Conservation (phyloP, 2,888 invertebrate species). For the Notocelia uddmanniana region DNA sequence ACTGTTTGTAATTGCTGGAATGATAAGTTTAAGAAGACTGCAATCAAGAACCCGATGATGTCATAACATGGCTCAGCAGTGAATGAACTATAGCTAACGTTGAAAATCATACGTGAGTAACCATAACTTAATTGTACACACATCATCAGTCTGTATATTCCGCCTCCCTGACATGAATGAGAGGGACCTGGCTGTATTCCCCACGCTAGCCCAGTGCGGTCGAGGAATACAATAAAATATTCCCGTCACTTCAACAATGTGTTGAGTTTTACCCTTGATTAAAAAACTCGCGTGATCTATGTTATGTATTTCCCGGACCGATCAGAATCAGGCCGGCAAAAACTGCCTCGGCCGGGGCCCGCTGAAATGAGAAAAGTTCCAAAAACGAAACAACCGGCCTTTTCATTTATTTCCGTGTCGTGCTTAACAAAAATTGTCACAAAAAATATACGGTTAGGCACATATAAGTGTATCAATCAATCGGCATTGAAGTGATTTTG, state of each 20-base stretch:
- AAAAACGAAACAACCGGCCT: conserved; percentile 65
- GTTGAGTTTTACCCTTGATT: conserved; percentile 1
- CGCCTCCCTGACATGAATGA: too few species aligned
- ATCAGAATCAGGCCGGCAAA: conserved; percentile 49
- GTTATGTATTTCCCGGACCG: background rate
- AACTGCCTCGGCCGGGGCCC: conserved; percentile 56
- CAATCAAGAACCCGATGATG: too few species aligned
- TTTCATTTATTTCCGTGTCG: conserved; percentile 46
- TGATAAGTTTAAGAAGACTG: too few species aligned
- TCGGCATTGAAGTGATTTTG: background rate
- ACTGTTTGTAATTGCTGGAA: too few species aligned
- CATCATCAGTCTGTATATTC: too few species aligned
- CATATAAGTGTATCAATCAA: conserved; percentile 33
- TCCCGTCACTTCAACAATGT: background rate
- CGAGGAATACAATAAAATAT: background rate
- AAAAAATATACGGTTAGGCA: conserved; percentile 31
- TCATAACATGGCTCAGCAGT: too few species aligned
- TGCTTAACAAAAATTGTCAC: conserved; percentile 40
- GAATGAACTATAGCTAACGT: too few species aligned
- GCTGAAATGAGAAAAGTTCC: conserved; percentile 78
- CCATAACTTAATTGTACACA: too few species aligned
- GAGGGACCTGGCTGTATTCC: too few species aligned
- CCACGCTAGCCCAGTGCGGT: too few species aligned
- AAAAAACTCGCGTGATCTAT: conserved; percentile 22
- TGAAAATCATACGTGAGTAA: too few species aligned